These are phyloP conservation scores for Leptestheria dahalacensis DNA, from an alignment of 1,140 invertebrate species.

Conservation along the genomic window DNA sequence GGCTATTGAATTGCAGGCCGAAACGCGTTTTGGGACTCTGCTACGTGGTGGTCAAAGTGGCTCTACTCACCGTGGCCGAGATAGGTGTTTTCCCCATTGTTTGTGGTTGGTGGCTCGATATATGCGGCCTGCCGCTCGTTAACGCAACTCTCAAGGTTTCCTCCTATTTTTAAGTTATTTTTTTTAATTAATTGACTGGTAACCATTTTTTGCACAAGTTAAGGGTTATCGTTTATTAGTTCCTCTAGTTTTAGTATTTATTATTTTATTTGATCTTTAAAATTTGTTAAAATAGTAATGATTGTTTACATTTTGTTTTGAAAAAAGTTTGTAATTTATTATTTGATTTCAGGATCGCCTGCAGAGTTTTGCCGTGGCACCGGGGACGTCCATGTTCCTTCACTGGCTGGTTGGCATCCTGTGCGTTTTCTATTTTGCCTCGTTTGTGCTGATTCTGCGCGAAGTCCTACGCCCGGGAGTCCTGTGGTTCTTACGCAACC, in stretches of 20 bases:
- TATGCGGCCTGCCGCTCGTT: slow-evolving; percentile 90
- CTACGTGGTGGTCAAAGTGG: slow-evolving; percentile 93
- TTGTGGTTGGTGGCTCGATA: slow-evolving; percentile 98
- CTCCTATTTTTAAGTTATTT: background rate
- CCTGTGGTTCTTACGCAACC: slow-evolving; percentile 88
- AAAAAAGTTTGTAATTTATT: background rate
- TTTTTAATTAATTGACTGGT: too few species aligned
- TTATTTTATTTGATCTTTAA: slow-evolving; percentile 9
- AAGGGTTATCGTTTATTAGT: too few species aligned
- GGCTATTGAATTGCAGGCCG: slow-evolving; percentile 36
- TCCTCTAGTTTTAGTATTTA: background rate
- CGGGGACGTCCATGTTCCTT: slow-evolving; percentile 84
- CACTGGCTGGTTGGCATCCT: slow-evolving; percentile 99
- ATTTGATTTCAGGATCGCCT: slow-evolving; percentile 13
- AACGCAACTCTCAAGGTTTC: slow-evolving; percentile 71
- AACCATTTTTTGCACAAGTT: too few species aligned
- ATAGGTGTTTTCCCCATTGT: slow-evolving; percentile 91
- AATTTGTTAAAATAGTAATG: too few species aligned
- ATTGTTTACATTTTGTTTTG: too few species aligned
- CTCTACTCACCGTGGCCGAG: slow-evolving; percentile 79
- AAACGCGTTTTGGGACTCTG: slow-evolving; percentile 79
- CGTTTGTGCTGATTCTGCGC: slow-evolving; percentile 80
- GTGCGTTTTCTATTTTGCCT: slow-evolving; percentile 98
- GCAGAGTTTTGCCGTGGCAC: slow-evolving; percentile 28
- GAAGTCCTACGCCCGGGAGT: slow-evolving; percentile 92